Base-by-base conservation (phyloP, 2,888 invertebrate genomes). In the Sarcophaga caerulescens region DNA sequence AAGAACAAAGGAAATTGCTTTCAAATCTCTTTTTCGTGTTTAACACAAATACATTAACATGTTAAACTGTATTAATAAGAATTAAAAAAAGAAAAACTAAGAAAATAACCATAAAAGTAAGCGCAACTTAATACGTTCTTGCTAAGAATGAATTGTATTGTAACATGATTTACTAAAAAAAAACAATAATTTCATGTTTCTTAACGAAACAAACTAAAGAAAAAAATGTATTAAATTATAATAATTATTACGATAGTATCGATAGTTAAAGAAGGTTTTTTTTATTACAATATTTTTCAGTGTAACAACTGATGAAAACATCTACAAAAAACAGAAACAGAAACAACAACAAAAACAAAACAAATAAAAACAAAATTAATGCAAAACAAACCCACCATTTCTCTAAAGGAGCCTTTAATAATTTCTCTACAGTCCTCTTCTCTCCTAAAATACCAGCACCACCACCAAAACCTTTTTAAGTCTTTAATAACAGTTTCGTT, bases 141-240 rank as follows among this genome's bases (percentile, higher is more conserved):
- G 76, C 83, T 81, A 85, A 78, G 84, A 85, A 87, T 87, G 83
- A 85, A 80, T 52, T 52, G 75, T 87, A 78, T 84, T 85, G 84
- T 83, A 66, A 35, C 25, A 35, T 60, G 35, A 62, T 73, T 68
- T 62, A 62, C 14, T 62, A 62, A 62, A 65, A 63, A 35, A 19
- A 70, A 35, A 19, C 11, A 76, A 47, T 12, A 52, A 69, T 12
- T 74, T 57, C 47, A 81, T 23, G 47, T 76, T 52, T 17, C 14
- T 44, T 47, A 63, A 19, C 19, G 21, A 52, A 52, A 23, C 14
- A 62, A 21, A 66, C 44, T 6, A 69, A 35, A 45, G 68, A 62
- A 17, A 66, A 60, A 35, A 73, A 19, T 78, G 23, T 57, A 63
- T 62, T n/a, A 52, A 77, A 44, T 44, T 35, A 63, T 52, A 52